Evolutionary conservation across 35 echinoderm and acorn worm genomes (phyloP), one percentile per base, ranked within the genome.

Genomic region (Apostichopus californicus): DNA sequence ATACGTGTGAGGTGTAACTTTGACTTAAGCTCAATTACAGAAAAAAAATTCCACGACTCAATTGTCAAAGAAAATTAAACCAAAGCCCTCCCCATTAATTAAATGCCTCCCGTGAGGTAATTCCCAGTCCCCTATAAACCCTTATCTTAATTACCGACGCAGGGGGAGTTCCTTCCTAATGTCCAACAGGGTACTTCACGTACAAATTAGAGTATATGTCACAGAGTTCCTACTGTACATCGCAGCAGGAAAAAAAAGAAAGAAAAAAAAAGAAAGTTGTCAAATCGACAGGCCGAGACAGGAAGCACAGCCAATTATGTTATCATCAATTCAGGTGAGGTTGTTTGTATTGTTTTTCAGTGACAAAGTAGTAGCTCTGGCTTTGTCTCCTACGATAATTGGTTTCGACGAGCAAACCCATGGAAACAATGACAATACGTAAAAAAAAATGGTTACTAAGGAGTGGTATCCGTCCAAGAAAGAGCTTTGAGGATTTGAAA

Each of bases 121-220:
- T 83, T 83, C 80, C 80, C 80, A 83, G 80, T 56, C 25, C 80
- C 80, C 24, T 55, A 4, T 56, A 83, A 83, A 83, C 24, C 25
- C 55, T 83, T 83, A 83, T 83, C 52, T 83, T 55, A 83, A 83
- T 83, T 83, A 83, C 80, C 80, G 80, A 9, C 80, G n/a, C 80
- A 54, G 55, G 46, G 53, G 25, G 55, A 83, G 80, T 56, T 83
- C 52, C 80, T 83, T 83, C 80, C 80, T 34, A 3, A n/a, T 2
- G 34, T 83, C 80, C 52, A 55, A 83, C 55, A 68, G 25, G 34
- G 80, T 83, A 14, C 80, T 83, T 83, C 80, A 55, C 80, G 55
- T 53, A 83, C 53, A 83, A 83, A 83, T 83, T 83, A 83, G 46
- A 55, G 80, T 6, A n/a, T 17, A 18, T 83, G 80, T 83, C 80